These are phyloP conservation scores for Helicoverpa armigera DNA, from an alignment of 1,140 invertebrate genomes.

Conservation along the genomic window DNA sequence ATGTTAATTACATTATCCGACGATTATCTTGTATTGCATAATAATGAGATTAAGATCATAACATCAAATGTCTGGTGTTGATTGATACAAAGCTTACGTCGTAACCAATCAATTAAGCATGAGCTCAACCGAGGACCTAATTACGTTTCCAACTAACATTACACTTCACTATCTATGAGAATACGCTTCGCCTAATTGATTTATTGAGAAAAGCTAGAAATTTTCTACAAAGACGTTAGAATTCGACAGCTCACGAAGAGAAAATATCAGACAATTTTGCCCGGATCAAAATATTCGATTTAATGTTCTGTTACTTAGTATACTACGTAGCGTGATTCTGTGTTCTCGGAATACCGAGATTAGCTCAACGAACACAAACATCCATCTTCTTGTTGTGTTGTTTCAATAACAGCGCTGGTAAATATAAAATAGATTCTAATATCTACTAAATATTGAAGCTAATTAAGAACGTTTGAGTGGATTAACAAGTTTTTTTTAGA, in stretches of 20 bases:
- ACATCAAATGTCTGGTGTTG: slow-evolving; percentile 49
- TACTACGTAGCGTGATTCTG: too few relatives aligned
- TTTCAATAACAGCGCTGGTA: too few relatives aligned
- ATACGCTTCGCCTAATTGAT: slow-evolving; percentile 14
- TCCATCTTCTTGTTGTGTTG: too few relatives aligned
- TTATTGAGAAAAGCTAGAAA: slow-evolving; percentile 14
- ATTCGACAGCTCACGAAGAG: neutral
- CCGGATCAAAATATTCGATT: too few relatives aligned
- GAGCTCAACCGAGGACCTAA: slow-evolving; percentile 30
- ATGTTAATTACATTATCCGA: slow-evolving; percentile 48
- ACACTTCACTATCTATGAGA: slow-evolving; percentile 29
- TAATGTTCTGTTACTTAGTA: too few relatives aligned
- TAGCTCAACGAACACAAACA: too few relatives aligned
- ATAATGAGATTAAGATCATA: slow-evolving; percentile 53
- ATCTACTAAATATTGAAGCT: too few relatives aligned
- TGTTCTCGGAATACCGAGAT: too few relatives aligned
- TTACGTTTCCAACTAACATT: slow-evolving; percentile 34
- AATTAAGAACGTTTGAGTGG: too few relatives aligned
- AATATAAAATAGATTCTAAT: too few relatives aligned
- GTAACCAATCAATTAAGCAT: slow-evolving; percentile 43
- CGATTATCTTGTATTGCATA: slow-evolving; percentile 52
- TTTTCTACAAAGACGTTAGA: neutral
- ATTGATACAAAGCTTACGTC: slow-evolving; percentile 47
- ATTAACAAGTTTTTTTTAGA: too few relatives aligned
- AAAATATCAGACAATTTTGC: too few relatives aligned